Conservation (phyloP, 2,113 vertebrate genomes). For the Penelope pileata region DNA sequence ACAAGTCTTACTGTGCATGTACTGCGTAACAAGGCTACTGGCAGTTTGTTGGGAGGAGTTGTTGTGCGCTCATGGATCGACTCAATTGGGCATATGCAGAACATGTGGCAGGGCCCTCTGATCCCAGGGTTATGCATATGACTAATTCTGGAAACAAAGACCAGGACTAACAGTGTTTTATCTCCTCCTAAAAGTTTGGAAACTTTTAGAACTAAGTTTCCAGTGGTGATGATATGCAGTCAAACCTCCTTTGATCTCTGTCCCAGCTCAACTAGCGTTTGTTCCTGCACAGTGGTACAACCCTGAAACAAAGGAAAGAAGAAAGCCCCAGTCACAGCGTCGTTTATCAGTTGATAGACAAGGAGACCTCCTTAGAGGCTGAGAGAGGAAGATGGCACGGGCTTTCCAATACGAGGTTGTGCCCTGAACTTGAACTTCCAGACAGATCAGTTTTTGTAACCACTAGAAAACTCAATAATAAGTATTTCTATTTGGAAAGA, state of each 20-base stretch:
- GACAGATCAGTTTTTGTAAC: neutral
- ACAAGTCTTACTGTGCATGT: neutral
- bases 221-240: neutral
- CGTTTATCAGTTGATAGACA: neutral
- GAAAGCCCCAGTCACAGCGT: neutral
- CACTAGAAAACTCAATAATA: neutral
- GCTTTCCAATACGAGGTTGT: neutral
- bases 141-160: neutral
- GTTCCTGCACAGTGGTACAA: neutral
- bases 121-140: neutral
- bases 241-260: neutral
- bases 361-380: neutral
- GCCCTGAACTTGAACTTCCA: neutral
- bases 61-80: accelerated
- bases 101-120: neutral
- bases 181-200: neutral
- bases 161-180: neutral
- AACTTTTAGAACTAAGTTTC: too few relatives aligned
- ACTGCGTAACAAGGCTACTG: neutral
- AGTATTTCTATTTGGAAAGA: neutral
- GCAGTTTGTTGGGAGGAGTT: neutral
- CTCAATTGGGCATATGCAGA: neutral
- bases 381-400: neutral
- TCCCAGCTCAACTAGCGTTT: neutral
- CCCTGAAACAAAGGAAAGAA: neutral